Base-by-base conservation (phyloP, 1,140 invertebrate species). In the Drosophila lacertosa region DNA sequence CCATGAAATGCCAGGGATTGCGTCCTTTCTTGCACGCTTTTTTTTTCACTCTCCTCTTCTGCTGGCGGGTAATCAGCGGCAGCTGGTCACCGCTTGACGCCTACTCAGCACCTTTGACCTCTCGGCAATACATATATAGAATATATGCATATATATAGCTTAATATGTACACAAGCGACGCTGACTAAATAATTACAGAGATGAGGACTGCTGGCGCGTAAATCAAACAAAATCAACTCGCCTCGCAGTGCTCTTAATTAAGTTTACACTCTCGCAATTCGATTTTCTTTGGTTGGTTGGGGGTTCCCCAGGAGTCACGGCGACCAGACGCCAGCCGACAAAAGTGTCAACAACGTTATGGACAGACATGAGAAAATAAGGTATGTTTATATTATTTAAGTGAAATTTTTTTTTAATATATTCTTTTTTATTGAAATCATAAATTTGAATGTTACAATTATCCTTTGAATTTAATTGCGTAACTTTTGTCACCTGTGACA, bases 221-320 rank as follows among this genome's bases (percentile, higher is more conserved):
- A 84, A 84, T 84, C 80, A 84, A 84, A 86, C 81, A 80, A 80
- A 80, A 80, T 86, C 77, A 86, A 86, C 80, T 86, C 35, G 13
- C 4, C 33, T 32, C 40, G 45, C 45, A 40, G 50, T 71, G 67
- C 59, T 84, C 81, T 84, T 84, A 84, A 84, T 84, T 84, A 84
- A 84, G 80, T 84, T 86, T 84, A 86, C 80, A 84, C 81, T 86
- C 68, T 76, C 60, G 55, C 64, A 80, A 84, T 86, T 84, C 80
- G 72, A 86, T 84, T 76, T 83, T 63, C 47, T 62, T 16, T 32
- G 55, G 15, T 22, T 47, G 64, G 47, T 40, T 22, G 54, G 60
- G 39, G 54, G 11, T 65, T n/a, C n/a, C 40, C 53, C 60, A 53
- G 58, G 59, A 45, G 69, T 42, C 44, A 65, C 39, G 67, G 24